These are phyloP conservation scores for Hydropsyche tenuis DNA, from an alignment of 1,140 invertebrate genomes.

Conservation along the genomic window DNA sequence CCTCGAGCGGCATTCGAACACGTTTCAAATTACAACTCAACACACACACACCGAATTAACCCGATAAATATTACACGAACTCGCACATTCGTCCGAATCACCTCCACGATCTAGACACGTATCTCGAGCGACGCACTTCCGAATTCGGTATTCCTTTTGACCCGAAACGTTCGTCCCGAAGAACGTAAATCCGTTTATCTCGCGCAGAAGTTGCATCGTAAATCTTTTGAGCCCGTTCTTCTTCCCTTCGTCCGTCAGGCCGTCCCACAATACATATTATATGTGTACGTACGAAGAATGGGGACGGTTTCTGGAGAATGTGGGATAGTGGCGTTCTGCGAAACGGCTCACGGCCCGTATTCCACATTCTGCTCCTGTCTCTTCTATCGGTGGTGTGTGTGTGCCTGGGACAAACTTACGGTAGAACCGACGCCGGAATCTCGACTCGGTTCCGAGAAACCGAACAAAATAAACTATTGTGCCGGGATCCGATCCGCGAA, in stretches of 20 bases:
- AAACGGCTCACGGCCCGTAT: neutral
- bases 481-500: too few species aligned
- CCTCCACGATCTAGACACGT: too few species aligned
- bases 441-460: neutral
- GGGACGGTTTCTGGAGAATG: too few species aligned
- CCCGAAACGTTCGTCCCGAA: constrained; percentile 24
- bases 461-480: neutral
- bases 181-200: constrained; percentile 40
- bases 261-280: too few species aligned
- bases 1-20: too few species aligned
- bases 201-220: constrained; percentile 34
- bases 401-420: neutral
- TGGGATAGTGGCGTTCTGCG: too few species aligned
- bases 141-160: constrained; percentile 4
- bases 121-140: neutral
- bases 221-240: constrained; percentile 25
- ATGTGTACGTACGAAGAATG: too few species aligned
- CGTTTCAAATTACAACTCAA: too few species aligned
- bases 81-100: too few species aligned
- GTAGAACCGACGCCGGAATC: neutral
- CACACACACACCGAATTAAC: too few species aligned
- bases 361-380: neutral
- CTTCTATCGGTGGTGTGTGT: neutral
- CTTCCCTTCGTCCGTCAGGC: neutral
- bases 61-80: too few species aligned